Percentiles rank a stretch among this genome's conserved stretches.
These are phyloP conservation scores for Drosophila saltans DNA, from an alignment of 1,140 invertebrate species.

Conservation along the genomic window DNA sequence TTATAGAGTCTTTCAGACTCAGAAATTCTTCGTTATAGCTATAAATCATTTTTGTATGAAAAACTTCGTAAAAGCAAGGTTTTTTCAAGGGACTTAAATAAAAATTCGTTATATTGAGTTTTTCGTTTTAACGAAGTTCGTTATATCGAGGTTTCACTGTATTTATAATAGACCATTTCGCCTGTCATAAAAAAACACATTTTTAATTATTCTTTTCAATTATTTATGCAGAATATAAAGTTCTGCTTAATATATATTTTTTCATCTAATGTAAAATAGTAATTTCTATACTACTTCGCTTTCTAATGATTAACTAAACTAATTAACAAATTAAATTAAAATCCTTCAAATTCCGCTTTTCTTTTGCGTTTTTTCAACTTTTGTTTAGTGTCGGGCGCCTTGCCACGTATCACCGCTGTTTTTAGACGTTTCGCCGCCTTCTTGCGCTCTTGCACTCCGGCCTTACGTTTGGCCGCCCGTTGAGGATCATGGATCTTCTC, in stretches of 20 bases:
- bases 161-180: too few relatives aligned
- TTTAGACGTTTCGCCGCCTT: constrained; percentile 73
- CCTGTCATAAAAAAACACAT: too few relatives aligned
- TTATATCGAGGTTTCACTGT: too few relatives aligned
- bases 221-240: constrained; percentile 2
- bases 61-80: too few relatives aligned
- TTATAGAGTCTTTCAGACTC: too few relatives aligned
- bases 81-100: too few relatives aligned
- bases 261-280: not conserved
- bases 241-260: not conserved
- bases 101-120: too few relatives aligned
- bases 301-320: too few relatives aligned
- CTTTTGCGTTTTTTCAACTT: constrained; percentile 79
- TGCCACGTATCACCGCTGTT: constrained; percentile 73
- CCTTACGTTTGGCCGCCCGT: constrained; percentile 87
- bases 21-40: too few relatives aligned
- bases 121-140: too few relatives aligned
- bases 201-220: not conserved
- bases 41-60: too few relatives aligned
- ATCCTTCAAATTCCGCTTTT: constrained; percentile 62
- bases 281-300: constrained; percentile 4
- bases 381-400: constrained; percentile 68
- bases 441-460: constrained; percentile 73
- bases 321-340: constrained; percentile 37
- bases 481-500: constrained; percentile 89